Percentiles rank a stretch among this genome's conserved stretches.
These are phyloP conservation scores for Tigriopus californicus DNA, from an alignment of 2,888 invertebrate species.

Conservation along the genomic window DNA sequence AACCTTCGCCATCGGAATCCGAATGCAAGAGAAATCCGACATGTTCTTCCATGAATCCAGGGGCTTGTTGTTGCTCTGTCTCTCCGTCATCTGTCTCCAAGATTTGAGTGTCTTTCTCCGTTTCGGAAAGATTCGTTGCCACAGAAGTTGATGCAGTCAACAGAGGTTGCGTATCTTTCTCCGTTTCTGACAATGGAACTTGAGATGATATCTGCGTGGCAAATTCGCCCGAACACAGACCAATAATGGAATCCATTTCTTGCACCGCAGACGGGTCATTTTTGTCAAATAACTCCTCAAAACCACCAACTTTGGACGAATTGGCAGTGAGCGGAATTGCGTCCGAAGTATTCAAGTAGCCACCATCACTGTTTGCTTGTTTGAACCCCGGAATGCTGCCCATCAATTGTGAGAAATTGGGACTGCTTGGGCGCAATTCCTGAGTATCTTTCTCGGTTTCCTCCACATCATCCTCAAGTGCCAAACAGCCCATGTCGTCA, in stretches of 20 bases:
- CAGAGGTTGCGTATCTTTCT: not conserved
- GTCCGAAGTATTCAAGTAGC: not conserved
- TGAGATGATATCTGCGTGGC: slow-evolving; percentile 24
- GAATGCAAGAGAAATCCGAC: not conserved
- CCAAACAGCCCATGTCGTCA: slow-evolving; percentile 20
- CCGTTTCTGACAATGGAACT: not conserved
- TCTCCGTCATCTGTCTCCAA: not conserved
- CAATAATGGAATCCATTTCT: slow-evolving; percentile 25
- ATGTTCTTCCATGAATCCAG: not conserved
- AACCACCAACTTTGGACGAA: slow-evolving; percentile 3
- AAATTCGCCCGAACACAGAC: slow-evolving; percentile 38
- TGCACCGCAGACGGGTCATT: slow-evolving; percentile 13
- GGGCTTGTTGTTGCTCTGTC: not conserved
- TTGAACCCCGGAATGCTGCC: too few relatives aligned
- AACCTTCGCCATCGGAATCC: slow-evolving; percentile 10
- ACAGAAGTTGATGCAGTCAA: not conserved
- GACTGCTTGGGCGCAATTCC: not conserved
- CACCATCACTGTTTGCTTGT: not conserved
- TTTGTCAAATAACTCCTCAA: slow-evolving; percentile 11
- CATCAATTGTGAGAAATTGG: too few relatives aligned
- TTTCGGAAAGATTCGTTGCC: not conserved
- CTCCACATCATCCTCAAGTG: slow-evolving; percentile 17
- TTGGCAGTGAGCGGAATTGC: not conserved
- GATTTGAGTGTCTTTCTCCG: not conserved
- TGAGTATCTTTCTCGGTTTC: not conserved